These are phyloP conservation scores for Cotesia chilonis DNA, from an alignment of 1,140 invertebrate species.

Conservation along the genomic window DNA sequence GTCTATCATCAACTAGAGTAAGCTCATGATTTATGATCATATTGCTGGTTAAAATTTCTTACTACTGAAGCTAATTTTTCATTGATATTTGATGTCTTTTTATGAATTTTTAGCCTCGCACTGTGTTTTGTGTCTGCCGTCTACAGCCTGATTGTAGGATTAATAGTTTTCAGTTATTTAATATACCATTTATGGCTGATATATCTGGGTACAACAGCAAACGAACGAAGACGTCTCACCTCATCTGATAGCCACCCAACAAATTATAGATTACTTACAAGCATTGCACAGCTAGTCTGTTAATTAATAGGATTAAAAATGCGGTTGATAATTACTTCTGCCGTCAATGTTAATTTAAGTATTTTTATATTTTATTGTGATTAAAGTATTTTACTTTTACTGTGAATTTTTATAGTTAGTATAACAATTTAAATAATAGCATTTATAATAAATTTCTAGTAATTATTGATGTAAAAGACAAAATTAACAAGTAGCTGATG, in stretches of 20 bases:
- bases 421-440: too few species aligned
- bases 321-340: conserved; percentile 30
- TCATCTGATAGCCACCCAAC: conserved; percentile 42
- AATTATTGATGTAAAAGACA: too few species aligned
- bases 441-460: too few species aligned
- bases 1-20: conserved; percentile 75
- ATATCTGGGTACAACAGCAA: conserved; percentile 56
- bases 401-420: too few species aligned
- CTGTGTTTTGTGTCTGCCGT: conserved; percentile 63
- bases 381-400: background rate
- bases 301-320: conserved; percentile 42
- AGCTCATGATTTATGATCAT: conserved; percentile 47
- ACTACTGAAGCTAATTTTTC: conserved; percentile 1
- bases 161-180: conserved; percentile 56
- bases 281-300: conserved; percentile 52
- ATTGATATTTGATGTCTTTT: conserved; percentile 11
- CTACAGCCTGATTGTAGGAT: conserved; percentile 59
- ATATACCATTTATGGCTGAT: conserved; percentile 60
- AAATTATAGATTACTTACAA: conserved; percentile 49
- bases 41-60: background rate
- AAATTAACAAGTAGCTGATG: too few species aligned
- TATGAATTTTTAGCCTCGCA: conserved; percentile 56
- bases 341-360: background rate
- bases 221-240: conserved; percentile 51
- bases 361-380: background rate